A percentile compares a stretch with the other conserved stretches of the same genome.
Evolutionary conservation across 2,888 invertebrate genomes (phyloP).

Genomic region (Leptinotarsa tumamoca): DNA sequence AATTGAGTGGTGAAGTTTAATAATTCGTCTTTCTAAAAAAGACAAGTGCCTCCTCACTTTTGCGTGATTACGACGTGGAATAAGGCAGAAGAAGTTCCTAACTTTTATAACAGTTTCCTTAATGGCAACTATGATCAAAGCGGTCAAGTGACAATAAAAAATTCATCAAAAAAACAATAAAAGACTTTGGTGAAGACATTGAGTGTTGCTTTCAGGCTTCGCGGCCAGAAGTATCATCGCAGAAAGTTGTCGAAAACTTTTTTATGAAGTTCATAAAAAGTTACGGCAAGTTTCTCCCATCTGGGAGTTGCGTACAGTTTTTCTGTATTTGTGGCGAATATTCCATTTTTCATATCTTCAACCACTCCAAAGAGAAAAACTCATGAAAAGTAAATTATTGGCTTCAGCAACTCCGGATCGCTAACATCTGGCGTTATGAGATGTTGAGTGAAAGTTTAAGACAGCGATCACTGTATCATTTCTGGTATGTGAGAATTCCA

Average conservation of each 20-base stretch:
- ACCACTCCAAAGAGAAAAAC: background rate
- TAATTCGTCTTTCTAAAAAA: background rate
- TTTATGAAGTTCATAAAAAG: constrained; percentile 1
- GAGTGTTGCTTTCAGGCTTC: constrained; percentile 6
- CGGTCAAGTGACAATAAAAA: constrained; percentile 31
- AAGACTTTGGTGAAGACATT: background rate
- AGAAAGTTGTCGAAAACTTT: constrained; percentile 8
- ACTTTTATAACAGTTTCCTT: constrained; percentile 28
- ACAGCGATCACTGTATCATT: too few relatives aligned
- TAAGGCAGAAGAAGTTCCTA: background rate
- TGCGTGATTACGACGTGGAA: background rate
- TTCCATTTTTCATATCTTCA: background rate
- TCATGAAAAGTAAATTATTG: background rate
- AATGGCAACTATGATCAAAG: constrained; percentile 26
- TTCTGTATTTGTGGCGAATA: background rate
- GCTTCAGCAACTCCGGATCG: background rate
- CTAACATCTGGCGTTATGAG: background rate
- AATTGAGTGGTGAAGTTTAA: background rate
- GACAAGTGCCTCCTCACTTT: background rate
- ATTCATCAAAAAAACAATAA: constrained; percentile 15
- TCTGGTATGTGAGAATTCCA: too few relatives aligned
- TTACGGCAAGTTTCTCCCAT: constrained; percentile 4
- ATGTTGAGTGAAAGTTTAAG: too few relatives aligned
- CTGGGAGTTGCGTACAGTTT: background rate
- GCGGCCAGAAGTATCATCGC: background rate